Percentiles rank a stretch among this genome's conserved stretches.
These are phyloP conservation scores for Volucella inflata DNA, from an alignment of 2,888 invertebrate species.

Conservation along the genomic window DNA sequence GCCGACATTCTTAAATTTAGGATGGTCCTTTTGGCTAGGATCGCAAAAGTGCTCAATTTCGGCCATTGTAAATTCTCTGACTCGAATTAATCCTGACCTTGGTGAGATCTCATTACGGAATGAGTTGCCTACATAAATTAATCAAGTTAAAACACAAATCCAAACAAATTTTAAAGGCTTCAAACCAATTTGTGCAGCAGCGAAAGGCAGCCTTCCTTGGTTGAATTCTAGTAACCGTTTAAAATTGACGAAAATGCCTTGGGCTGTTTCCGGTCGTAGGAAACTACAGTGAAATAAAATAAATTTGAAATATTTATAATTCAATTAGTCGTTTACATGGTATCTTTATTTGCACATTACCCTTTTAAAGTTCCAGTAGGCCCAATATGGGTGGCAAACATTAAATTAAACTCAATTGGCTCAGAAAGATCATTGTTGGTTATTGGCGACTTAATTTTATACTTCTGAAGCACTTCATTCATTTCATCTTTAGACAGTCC, in stretches of 20 bases:
- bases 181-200: constrained; percentile 97
- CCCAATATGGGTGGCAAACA: constrained; percentile 99
- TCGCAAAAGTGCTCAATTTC: constrained; percentile 99
- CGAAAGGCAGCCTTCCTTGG: constrained; percentile 97
- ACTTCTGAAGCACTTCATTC: constrained; percentile 92
- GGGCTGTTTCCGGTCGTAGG: constrained; percentile 98
- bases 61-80: constrained; percentile 99
- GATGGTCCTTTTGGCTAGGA: constrained; percentile 92
- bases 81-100: constrained; percentile 96
- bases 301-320: neutral
- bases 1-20: constrained; percentile 92
- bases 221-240: constrained; percentile 98
- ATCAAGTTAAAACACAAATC: neutral
- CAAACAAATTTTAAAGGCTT: neutral
- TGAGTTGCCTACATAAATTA: constrained; percentile 86
- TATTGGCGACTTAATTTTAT: constrained; percentile 96
- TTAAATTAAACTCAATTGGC: constrained; percentile 99
- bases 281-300: constrained; percentile 85
- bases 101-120: constrained; percentile 99
- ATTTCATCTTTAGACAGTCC: constrained; percentile 96
- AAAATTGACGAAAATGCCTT: constrained; percentile 99
- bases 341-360: constrained; percentile 82
- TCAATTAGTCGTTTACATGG: constrained; percentile 38
- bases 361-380: constrained; percentile 97
- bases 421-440: constrained; percentile 97